phyloP scores from a whole-genome alignment of 2,888 invertebrate species.

The Conistra vaccinii region DNA sequence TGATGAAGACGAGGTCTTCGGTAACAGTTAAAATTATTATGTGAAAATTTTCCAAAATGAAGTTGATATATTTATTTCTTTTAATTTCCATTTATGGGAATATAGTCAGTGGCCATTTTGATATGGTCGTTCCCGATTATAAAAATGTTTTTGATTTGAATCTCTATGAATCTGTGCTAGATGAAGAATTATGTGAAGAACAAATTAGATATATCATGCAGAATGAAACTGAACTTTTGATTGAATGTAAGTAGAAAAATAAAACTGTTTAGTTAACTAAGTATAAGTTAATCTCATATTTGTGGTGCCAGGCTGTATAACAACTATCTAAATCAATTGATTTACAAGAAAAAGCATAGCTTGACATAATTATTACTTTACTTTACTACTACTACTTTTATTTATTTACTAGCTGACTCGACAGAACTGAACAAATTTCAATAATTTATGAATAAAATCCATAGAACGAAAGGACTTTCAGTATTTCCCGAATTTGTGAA shows the following conservation, averaged over 20 bases:
- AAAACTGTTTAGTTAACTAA: neutral
- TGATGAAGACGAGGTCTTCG: neutral
- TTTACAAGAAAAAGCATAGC: neutral
- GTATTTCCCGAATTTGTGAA: no score
- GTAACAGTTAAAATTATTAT: conserved; percentile 3
- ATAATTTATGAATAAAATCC: neutral
- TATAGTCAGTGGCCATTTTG: conserved; percentile 55
- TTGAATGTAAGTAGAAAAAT: conserved; percentile 77
- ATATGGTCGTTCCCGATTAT: conserved; percentile 62
- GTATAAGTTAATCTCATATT: neutral
- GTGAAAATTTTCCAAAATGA: conserved; percentile 40
- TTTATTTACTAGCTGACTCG: neutral
- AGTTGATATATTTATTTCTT: conserved; percentile 14
- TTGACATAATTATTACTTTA: no score
- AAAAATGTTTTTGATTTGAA: conserved; percentile 76
- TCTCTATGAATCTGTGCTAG: conserved; percentile 78
- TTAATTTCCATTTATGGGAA: conserved; percentile 32
- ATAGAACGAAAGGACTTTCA: no score
- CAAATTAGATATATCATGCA: conserved; percentile 75
- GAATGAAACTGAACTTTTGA: conserved; percentile 68
- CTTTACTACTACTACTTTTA: no score
- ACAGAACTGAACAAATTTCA: neutral
- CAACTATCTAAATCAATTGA: neutral
- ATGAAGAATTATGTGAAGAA: conserved; percentile 76
- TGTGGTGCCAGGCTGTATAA: neutral